These are phyloP conservation scores for Eurypyga helias DNA, from an alignment of 2,113 vertebrate species.

Conservation along the genomic window DNA sequence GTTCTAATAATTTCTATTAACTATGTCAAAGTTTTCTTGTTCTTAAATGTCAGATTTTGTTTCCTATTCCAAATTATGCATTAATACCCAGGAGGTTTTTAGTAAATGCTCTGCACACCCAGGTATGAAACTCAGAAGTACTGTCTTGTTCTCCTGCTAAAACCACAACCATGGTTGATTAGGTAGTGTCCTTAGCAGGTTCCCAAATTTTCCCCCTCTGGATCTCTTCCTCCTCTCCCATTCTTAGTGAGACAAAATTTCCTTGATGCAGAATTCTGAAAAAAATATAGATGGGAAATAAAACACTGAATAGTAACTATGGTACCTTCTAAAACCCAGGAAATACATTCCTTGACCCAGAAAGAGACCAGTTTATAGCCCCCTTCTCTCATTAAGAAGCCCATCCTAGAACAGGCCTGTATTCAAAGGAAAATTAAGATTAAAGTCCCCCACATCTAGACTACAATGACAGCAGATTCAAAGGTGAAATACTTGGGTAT, in stretches of 20 bases:
- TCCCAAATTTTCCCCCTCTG: not conserved
- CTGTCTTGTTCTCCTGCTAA: not conserved
- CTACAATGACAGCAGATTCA: not conserved
- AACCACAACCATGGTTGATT: not conserved
- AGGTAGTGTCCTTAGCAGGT: not conserved
- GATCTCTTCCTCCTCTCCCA: not conserved
- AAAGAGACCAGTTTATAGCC: not conserved
- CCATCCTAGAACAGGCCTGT: not conserved
- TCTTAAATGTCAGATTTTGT: conserved; percentile 1
- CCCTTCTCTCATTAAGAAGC: not conserved
- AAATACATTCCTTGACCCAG: not conserved
- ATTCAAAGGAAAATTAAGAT: not conserved
- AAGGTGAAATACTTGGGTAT: not conserved
- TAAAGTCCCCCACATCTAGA: not conserved
- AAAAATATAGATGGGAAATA: not conserved
- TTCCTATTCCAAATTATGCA: not conserved
- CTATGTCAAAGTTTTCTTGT: not conserved
- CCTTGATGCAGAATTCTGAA: not conserved
- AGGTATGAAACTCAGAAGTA: not conserved
- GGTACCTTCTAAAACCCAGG: not conserved
- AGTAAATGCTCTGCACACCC: not conserved
- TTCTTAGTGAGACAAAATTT: not conserved
- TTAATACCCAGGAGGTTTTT: not conserved
- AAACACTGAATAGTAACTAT: not conserved
- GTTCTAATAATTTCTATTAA: conserved; percentile 35